Conservation (phyloP, 2,797 vertebrate species). For the Pseudocheirus occidentalis region DNA sequence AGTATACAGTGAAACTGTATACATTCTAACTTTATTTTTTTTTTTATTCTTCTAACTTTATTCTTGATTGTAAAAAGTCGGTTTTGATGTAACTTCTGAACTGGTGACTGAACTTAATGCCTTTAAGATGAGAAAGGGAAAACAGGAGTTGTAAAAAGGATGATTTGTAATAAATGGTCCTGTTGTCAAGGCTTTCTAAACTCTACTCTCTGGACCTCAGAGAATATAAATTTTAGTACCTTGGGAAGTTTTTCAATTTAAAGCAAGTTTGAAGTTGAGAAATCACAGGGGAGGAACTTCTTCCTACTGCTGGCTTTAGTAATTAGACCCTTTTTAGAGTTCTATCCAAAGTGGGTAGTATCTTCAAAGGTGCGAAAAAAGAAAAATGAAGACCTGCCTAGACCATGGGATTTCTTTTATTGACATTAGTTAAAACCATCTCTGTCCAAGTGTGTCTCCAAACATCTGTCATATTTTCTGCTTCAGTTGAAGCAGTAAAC, state of each 20-base stretch:
- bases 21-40: conserved; percentile 47
- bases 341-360: conserved; percentile 36
- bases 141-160: conserved; percentile 16
- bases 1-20: conserved; percentile 39
- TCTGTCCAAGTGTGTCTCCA: conserved; percentile 21
- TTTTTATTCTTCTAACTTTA: no score
- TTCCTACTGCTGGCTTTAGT: conserved; percentile 23
- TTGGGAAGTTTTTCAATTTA: conserved; percentile 36
- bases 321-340: conserved; percentile 32
- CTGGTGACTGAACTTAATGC: conserved; percentile 44
- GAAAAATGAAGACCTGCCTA: neutral
- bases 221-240: conserved; percentile 29
- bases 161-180: conserved; percentile 7
- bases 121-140: conserved; percentile 52
- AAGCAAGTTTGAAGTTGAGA: conserved; percentile 45
- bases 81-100: conserved; percentile 51
- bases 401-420: conserved; percentile 11
- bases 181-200: neutral
- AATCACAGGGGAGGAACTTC: conserved; percentile 6
- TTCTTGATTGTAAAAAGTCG: conserved; percentile 52
- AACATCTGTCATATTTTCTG: conserved; percentile 15
- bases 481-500: conserved; percentile 4
- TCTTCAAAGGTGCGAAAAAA: conserved; percentile 23
- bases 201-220: conserved; percentile 4
- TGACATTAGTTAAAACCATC: conserved; percentile 12